These are phyloP conservation scores for Scaptomyza caliginosa DNA, from an alignment of 2,888 invertebrate genomes.

Conservation along the genomic window DNA sequence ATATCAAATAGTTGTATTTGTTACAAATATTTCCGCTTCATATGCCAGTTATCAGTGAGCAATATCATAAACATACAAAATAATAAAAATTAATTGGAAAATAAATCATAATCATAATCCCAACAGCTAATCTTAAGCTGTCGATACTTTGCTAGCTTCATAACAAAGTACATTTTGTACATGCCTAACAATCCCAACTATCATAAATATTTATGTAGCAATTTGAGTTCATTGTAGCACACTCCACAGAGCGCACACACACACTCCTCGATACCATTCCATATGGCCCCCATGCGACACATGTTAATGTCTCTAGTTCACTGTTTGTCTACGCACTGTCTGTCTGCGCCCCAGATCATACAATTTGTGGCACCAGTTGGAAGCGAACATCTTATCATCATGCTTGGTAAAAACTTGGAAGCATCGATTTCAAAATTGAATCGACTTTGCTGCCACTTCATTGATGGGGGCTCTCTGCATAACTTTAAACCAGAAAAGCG, in stretches of 20 bases:
- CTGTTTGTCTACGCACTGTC: constrained; percentile 5
- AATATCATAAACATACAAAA: background rate
- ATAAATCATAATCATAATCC: constrained; percentile 34
- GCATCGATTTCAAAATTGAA: constrained; percentile 43
- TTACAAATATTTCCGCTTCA: background rate
- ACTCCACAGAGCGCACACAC: constrained; percentile 7
- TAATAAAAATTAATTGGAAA: constrained; percentile 47
- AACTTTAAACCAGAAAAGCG: constrained; percentile 9
- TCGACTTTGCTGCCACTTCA: constrained; percentile 10
- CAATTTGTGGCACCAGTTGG: constrained; percentile 26
- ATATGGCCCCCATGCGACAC: constrained; percentile 19
- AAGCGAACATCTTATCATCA: constrained; percentile 47
- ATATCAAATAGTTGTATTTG: no score
- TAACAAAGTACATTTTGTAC: background rate
- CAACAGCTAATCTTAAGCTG: constrained; percentile 27
- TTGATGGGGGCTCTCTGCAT: constrained; percentile 18
- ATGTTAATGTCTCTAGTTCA: constrained; percentile 35
- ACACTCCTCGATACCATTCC: background rate
- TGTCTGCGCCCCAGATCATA: background rate
- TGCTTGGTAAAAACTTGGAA: constrained; percentile 16
- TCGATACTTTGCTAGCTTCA: constrained; percentile 3
- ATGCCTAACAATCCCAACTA: background rate
- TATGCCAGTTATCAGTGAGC: background rate
- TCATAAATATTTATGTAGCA: constrained; percentile 68
- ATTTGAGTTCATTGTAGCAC: constrained; percentile 50